phyloP scores from a whole-genome alignment of 2,113 vertebrate genomes.

The Thunnus thynnus region DNA sequence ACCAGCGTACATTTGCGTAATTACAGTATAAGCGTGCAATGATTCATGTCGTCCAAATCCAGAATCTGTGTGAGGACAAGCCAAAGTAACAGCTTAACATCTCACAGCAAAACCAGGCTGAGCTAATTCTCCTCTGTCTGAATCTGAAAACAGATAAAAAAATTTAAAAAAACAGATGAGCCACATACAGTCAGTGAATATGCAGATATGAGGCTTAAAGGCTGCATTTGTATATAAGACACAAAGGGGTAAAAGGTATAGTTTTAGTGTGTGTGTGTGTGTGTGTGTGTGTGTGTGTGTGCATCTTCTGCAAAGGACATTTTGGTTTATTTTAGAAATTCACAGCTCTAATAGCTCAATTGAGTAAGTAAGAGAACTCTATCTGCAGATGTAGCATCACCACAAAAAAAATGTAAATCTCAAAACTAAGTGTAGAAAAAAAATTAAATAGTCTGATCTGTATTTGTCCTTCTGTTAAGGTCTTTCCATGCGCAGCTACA shows the following conservation, averaged over 20 bases:
- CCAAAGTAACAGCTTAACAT: constrained; percentile 53
- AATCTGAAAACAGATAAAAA: constrained; percentile 5
- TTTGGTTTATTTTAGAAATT: neutral
- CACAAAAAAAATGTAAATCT: too few relatives aligned
- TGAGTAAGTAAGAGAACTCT: too few relatives aligned
- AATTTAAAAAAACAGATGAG: neutral
- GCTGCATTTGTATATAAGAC: neutral
- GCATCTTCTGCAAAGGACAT: too few relatives aligned
- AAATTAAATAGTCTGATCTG: too few relatives aligned
- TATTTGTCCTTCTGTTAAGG: too few relatives aligned
- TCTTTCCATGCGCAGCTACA: neutral
- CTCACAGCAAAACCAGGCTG: constrained; percentile 1
- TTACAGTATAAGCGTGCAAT: constrained; percentile 52
- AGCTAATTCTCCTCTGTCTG: constrained; percentile 36
- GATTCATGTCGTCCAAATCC: constrained; percentile 63
- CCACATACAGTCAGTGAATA: constrained; percentile 34
- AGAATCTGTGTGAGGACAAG: constrained; percentile 54
- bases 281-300: too few relatives aligned
- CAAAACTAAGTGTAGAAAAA: too few relatives aligned
- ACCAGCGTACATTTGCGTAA: constrained; percentile 60
- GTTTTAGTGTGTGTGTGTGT: neutral
- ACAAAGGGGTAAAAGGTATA: too few relatives aligned
- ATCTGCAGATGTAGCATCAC: too few relatives aligned
- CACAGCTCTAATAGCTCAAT: too few relatives aligned
- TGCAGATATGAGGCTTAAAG: neutral